phyloP scores from a whole-genome alignment of 2,888 invertebrate genomes.

The Agriopis aurantiaria region DNA sequence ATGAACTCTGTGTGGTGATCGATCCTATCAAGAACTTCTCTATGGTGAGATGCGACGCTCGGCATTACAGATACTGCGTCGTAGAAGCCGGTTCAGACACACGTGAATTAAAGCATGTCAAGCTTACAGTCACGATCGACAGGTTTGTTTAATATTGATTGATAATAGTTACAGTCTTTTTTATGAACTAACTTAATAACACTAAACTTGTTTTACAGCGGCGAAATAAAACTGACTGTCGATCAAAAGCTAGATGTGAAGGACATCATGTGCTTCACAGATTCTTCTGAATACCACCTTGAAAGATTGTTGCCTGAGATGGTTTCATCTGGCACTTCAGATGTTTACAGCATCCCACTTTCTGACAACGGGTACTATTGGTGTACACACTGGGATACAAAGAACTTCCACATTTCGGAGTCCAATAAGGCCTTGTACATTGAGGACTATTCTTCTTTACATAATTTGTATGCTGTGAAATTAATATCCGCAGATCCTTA shows the following conservation, averaged over 20 bases:
- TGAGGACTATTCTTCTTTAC: conserved; percentile 58
- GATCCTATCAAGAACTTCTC: conserved; percentile 64
- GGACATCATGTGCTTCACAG: conserved; percentile 73
- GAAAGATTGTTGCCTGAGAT: conserved; percentile 49
- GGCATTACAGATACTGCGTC: conserved; percentile 74
- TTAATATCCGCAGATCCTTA: conserved; percentile 38
- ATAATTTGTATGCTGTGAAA: conserved; percentile 66
- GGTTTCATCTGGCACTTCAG: conserved; percentile 40
- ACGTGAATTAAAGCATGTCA: conserved; percentile 57
- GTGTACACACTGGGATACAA: conserved; percentile 70
- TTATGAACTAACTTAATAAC: background rate
- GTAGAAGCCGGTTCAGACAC: conserved; percentile 65
- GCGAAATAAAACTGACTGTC: conserved; percentile 62
- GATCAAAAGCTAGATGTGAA: conserved; percentile 43
- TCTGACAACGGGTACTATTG: conserved; percentile 76
- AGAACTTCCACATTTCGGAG: conserved; percentile 57
- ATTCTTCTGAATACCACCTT: conserved; percentile 66
- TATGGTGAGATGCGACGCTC: conserved; percentile 68
- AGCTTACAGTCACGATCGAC: conserved; percentile 56
- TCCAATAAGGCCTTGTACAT: conserved; percentile 71
- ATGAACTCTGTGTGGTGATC: conserved; percentile 70
- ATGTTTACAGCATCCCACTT: conserved; percentile 58
- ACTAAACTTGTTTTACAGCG: conserved; percentile 41
- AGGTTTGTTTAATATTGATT: conserved; percentile 50
- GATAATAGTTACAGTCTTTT: background rate